phyloP scores from a whole-genome alignment of 2,888 invertebrate genomes.

The Drosophila niveifrons region DNA sequence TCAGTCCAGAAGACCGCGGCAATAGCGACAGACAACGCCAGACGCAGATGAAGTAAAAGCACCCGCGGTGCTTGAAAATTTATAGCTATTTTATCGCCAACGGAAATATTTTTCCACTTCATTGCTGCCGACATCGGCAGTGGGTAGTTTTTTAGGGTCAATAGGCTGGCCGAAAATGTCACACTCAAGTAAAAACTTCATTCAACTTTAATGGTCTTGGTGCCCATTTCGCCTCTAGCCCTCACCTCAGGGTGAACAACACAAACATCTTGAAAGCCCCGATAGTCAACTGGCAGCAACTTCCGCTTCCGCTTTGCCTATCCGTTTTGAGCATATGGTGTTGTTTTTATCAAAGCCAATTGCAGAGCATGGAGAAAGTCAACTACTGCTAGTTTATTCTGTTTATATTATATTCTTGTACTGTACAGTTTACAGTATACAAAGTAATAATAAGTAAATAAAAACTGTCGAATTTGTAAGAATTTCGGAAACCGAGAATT shows the following conservation, averaged over 20 bases:
- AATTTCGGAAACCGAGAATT: no score
- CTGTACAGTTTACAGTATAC: no score
- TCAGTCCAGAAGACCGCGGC: constrained; percentile 15
- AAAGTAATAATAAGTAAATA: no score
- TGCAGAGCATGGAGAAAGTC: neutral
- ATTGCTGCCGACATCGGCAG: constrained; percentile 55
- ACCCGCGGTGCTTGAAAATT: constrained; percentile 64
- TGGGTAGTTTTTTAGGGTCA: constrained; percentile 18
- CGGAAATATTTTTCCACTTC: constrained; percentile 77
- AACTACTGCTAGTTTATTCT: neutral
- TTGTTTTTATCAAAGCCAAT: neutral
- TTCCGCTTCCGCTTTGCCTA: constrained; percentile 38
- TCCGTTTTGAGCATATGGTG: constrained; percentile 22
- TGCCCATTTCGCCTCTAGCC: constrained; percentile 17
- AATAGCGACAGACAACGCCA: constrained; percentile 22
- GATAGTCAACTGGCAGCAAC: constrained; percentile 36
- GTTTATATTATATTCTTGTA: neutral
- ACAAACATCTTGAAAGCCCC: constrained; percentile 30
- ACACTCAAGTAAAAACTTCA: constrained; percentile 64
- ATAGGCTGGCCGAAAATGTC: constrained; percentile 53
- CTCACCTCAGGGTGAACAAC: constrained; percentile 48
- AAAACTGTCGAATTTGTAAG: no score
- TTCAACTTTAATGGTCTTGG: constrained; percentile 72
- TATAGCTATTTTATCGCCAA: constrained; percentile 72
- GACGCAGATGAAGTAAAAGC: constrained; percentile 28